Evolutionary conservation across 1,140 invertebrate genomes (phyloP).

Genomic region (Caerostris extrusa): DNA sequence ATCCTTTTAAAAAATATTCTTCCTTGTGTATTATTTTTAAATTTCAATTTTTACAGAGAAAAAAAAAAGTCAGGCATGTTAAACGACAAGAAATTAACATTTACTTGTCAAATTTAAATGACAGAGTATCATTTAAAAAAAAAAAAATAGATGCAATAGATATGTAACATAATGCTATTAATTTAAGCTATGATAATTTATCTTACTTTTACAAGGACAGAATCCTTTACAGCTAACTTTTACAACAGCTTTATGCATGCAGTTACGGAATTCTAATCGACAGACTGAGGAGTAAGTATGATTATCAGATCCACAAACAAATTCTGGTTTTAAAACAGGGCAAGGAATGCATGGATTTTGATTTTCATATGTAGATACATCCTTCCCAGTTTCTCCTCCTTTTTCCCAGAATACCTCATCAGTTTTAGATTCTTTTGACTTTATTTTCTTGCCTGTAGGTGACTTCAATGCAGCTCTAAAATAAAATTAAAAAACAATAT

Average conservation of each 20-base stretch:
- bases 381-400: constrained; percentile 53
- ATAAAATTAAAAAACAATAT: not conserved
- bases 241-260: constrained; percentile 89
- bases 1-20: too few species aligned
- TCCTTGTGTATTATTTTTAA: too few species aligned
- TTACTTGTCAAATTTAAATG: too few species aligned
- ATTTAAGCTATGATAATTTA: too few species aligned
- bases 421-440: constrained; percentile 20
- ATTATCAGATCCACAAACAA: constrained; percentile 94
- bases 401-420: constrained; percentile 67
- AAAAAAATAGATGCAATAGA: too few species aligned
- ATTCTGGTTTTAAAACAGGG: constrained; percentile 89
- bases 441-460: constrained; percentile 1
- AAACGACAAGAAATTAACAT: too few species aligned
- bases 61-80: too few species aligned
- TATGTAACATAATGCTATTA: too few species aligned
- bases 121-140: too few species aligned
- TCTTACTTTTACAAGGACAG: constrained; percentile 91
- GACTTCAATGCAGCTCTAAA: constrained; percentile 55
- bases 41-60: too few species aligned
- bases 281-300: constrained; percentile 95
- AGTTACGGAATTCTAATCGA: constrained; percentile 94
- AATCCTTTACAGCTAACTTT: constrained; percentile 92
- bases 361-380: constrained; percentile 11
- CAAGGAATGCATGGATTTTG: constrained; percentile 86